These are phyloP conservation scores for Rhizomys pruinosus DNA, from an alignment of 2,113 vertebrate genomes.

Conservation along the genomic window DNA sequence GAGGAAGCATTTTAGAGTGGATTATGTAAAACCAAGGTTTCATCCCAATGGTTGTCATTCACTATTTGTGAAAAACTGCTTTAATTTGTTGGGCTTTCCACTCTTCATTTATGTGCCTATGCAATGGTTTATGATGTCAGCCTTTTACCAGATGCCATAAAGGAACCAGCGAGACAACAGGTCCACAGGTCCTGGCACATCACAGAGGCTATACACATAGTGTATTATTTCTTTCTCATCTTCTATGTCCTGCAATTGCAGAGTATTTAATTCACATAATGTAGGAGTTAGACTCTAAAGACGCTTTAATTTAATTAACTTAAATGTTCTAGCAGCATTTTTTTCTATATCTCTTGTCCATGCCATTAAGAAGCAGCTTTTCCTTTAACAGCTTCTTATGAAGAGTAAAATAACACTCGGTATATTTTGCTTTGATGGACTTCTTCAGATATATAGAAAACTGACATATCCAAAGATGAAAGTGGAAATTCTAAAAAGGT, in stretches of 20 bases:
- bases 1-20: background rate
- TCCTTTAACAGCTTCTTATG: background rate
- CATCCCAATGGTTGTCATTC: background rate
- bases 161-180: background rate
- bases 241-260: background rate
- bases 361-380: background rate
- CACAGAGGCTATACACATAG: background rate
- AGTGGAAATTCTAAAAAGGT: slow-evolving; percentile 51
- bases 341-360: background rate
- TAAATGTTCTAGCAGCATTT: background rate
- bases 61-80: background rate
- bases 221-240: background rate
- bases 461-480: slow-evolving; percentile 24
- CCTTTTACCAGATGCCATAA: background rate
- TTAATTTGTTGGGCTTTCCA: slow-evolving; percentile 22
- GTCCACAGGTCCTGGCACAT: background rate
- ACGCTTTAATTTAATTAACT: slow-evolving; percentile 25
- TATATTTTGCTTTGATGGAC: slow-evolving; percentile 14
- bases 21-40: background rate
- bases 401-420: background rate
- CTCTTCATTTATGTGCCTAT: background rate
- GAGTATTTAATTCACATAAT: slow-evolving; percentile 24
- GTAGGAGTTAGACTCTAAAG: background rate
- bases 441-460: slow-evolving; percentile 40
- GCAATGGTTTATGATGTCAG: background rate